Evolutionary conservation across 2,797 vertebrate species (phyloP).

Genomic region (Hoplostethus mediterraneus): DNA sequence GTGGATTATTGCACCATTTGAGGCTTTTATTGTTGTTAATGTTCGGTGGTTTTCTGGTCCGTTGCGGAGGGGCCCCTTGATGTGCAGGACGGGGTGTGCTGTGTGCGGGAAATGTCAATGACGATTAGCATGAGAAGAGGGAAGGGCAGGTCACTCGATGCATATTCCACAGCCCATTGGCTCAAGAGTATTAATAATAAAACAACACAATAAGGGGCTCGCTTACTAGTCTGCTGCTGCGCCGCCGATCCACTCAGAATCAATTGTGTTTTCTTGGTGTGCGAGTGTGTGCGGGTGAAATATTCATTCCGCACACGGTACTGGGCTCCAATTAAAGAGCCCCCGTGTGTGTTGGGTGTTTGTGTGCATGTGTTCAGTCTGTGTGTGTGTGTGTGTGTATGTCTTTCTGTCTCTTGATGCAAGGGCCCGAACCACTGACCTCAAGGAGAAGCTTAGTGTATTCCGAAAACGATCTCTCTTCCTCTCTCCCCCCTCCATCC

Average conservation of each 20-base stretch:
- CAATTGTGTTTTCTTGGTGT: conserved; percentile 45
- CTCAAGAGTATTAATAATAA: conserved; percentile 79
- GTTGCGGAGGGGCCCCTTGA: conserved; percentile 52
- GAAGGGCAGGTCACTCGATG: conserved; percentile 75
- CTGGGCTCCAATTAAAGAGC: conserved; percentile 65
- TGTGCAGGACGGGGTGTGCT: conserved; percentile 24
- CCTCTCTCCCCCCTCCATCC: conserved; percentile 25
- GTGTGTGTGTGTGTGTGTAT: conserved; percentile 9
- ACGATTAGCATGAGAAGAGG: conserved; percentile 81
- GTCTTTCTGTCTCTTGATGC: conserved; percentile 23
- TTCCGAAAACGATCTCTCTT: conserved; percentile 63
- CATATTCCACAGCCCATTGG: conserved; percentile 79
- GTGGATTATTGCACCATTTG: conserved; percentile 57
- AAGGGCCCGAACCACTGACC: conserved; percentile 58
- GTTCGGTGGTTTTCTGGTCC: conserved; percentile 68
- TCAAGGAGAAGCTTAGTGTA: conserved; percentile 66
- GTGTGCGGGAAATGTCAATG: conserved; percentile 75
- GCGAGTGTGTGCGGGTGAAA: conserved; percentile 43
- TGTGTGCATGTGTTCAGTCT: conserved; percentile 23
- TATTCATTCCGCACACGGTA: conserved; percentile 64
- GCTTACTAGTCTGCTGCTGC: conserved; percentile 43
- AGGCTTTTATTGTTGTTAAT: conserved; percentile 64
- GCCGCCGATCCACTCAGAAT: conserved; percentile 56
- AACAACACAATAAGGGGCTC: conserved; percentile 72
- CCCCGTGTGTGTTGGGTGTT: conserved; percentile 16